phyloP scores from a whole-genome alignment of 2,113 vertebrate genomes.

The Zeus faber region DNA sequence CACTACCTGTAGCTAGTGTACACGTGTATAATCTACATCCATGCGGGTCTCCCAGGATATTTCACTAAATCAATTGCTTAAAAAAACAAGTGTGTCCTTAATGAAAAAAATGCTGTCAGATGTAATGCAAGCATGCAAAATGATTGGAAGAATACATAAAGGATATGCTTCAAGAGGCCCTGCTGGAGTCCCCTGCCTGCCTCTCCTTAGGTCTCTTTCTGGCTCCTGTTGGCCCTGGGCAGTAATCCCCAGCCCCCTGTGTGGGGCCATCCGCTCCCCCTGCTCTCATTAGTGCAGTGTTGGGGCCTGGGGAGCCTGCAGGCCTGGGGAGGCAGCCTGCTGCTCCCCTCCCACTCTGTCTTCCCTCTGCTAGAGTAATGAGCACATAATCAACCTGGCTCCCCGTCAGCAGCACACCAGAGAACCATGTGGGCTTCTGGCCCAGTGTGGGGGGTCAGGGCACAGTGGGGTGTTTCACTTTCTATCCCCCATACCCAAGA shows the following conservation, averaged over 20 bases:
- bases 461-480: conserved; percentile 49
- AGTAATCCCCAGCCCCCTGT: conserved; percentile 67
- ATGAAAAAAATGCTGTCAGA: conserved; percentile 31
- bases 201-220: conserved; percentile 49
- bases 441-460: conserved; percentile 54
- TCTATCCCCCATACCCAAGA: conserved; percentile 29
- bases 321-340: conserved; percentile 66
- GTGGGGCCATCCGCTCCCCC: conserved; percentile 67
- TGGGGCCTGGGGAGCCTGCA: conserved; percentile 63
- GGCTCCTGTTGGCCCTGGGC: conserved; percentile 64
- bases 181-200: conserved; percentile 43
- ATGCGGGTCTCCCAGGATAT: conserved; percentile 18
- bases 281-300: conserved; percentile 73
- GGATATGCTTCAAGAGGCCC: conserved; percentile 45
- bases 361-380: conserved; percentile 65
- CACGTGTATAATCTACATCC: conserved; percentile 10
- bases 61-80: conserved; percentile 17
- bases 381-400: conserved; percentile 75
- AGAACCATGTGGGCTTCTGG: conserved; percentile 65
- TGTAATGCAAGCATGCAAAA: conserved; percentile 22
- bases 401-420: conserved; percentile 66
- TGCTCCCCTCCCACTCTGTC: conserved; percentile 53
- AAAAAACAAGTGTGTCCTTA: conserved; percentile 18
- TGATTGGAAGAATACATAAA: conserved; percentile 26
- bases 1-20: conserved; percentile 4